These are phyloP conservation scores for Accipiter cooperii DNA, from an alignment of 2,113 vertebrate species.

Conservation along the genomic window DNA sequence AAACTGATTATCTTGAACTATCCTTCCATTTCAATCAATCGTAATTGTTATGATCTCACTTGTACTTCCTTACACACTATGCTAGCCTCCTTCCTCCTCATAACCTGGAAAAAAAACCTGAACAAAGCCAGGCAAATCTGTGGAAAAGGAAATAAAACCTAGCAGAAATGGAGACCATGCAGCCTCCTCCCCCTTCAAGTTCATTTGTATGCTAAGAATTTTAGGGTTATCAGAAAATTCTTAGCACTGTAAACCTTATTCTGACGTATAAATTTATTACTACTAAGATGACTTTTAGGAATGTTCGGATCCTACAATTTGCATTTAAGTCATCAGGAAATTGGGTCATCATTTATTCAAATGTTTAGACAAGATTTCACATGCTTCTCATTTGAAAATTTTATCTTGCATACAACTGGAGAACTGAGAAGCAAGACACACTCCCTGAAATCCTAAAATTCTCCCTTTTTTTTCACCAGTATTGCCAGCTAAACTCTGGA, in stretches of 20 bases:
- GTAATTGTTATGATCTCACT: neutral
- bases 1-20: neutral
- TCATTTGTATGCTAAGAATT: neutral
- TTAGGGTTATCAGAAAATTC: neutral
- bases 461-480: conserved; percentile 6
- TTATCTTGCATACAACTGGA: neutral
- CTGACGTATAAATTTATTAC: neutral
- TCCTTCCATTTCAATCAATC: neutral
- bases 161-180: neutral
- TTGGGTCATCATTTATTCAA: neutral
- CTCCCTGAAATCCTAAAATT: conserved; percentile 33
- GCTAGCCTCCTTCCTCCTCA: neutral
- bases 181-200: neutral
- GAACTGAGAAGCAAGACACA: conserved; percentile 25
- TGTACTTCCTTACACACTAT: neutral
- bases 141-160: neutral
- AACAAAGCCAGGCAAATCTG: neutral
- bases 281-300: neutral
- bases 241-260: neutral
- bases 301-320: neutral
- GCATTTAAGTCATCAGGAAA: neutral
- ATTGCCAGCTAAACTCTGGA: conserved; percentile 53
- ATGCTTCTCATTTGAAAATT: conserved; percentile 22
- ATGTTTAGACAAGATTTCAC: neutral
- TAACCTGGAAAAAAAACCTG: neutral